Conservation (phyloP, 2,797 vertebrate genomes). For the Pelodytes ibericus region DNA sequence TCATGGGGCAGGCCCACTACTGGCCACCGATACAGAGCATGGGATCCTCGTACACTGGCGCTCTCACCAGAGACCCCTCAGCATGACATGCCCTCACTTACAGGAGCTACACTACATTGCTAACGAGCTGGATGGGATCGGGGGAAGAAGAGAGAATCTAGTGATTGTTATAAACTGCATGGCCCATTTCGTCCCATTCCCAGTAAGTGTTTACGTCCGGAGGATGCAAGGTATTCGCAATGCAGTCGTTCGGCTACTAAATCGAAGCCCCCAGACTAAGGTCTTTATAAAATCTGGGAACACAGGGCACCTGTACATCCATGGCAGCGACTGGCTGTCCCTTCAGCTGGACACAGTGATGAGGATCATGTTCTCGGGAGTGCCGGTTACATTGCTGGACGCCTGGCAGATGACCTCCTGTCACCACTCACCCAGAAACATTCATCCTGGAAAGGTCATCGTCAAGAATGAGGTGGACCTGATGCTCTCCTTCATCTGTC, state of each 20-base stretch:
- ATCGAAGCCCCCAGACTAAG: too few species aligned
- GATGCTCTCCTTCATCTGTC: constrained; percentile 63
- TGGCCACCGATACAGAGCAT: constrained; percentile 49
- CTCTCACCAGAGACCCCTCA: constrained; percentile 56
- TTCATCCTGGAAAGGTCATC: constrained; percentile 55
- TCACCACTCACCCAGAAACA: constrained; percentile 53
- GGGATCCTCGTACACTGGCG: constrained; percentile 57
- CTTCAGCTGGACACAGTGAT: too few species aligned
- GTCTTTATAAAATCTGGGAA: too few species aligned
- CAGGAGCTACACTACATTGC: constrained; percentile 2
- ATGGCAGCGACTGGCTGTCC: constrained; percentile 66
- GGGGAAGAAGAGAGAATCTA: neutral
- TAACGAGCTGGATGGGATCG: constrained; percentile 9
- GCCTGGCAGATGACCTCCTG: constrained; percentile 68
- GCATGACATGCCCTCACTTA: neutral
- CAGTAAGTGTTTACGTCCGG: neutral
- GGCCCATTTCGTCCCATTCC: too few species aligned
- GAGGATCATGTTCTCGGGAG: too few species aligned
- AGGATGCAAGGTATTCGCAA: neutral
- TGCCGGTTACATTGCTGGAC: constrained; percentile 61
- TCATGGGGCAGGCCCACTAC: constrained; percentile 41
- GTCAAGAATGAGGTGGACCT: constrained; percentile 61
- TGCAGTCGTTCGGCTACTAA: constrained; percentile 29
- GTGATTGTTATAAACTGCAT: too few species aligned
- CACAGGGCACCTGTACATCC: constrained; percentile 63